A percentile compares a stretch with the other conserved stretches of the same genome.
These are phyloP conservation scores for Monopis laevigella DNA, from an alignment of 2,888 invertebrate species.

Conservation along the genomic window DNA sequence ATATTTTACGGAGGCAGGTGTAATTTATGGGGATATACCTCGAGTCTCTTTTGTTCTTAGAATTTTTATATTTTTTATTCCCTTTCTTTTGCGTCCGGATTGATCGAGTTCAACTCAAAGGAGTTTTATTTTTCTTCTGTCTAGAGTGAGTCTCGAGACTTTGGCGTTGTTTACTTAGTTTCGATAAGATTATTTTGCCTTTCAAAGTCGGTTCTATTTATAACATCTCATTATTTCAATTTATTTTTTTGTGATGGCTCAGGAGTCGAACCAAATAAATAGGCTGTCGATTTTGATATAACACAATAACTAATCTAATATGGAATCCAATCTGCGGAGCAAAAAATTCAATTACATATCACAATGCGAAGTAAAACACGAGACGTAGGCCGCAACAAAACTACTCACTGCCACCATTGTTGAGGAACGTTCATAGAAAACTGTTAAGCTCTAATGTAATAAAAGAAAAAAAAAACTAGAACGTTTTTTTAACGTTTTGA, in stretches of 20 bases:
- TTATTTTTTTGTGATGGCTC: no score
- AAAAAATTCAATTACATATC: conserved; percentile 47
- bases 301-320: conserved; percentile 3
- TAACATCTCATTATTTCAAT: no score
- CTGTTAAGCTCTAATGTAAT: conserved; percentile 19
- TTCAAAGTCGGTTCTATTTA: conserved; percentile 17
- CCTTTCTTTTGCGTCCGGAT: conserved; percentile 34
- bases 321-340: conserved; percentile 8
- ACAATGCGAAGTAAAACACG: conserved; percentile 48
- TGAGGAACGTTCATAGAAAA: conserved; percentile 51
- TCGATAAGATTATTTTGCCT: conserved; percentile 46
- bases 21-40: conserved; percentile 44
- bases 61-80: conserved; percentile 43
- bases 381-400: conserved; percentile 22
- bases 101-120: conserved; percentile 34
- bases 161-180: conserved; percentile 49
- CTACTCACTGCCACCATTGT: conserved; percentile 35
- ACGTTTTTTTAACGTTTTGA: no score
- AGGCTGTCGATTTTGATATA: not conserved
- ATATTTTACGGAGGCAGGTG: conserved; percentile 57
- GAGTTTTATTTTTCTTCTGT: conserved; percentile 59
- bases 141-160: conserved; percentile 47
- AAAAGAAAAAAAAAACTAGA: conserved; percentile 5
- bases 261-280: no score
- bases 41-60: conserved; percentile 30